Percentiles rank a stretch among this genome's conserved stretches.
phyloP scores from a whole-genome alignment of 2,888 invertebrate genomes.

The Schizotus pectinicornis region DNA sequence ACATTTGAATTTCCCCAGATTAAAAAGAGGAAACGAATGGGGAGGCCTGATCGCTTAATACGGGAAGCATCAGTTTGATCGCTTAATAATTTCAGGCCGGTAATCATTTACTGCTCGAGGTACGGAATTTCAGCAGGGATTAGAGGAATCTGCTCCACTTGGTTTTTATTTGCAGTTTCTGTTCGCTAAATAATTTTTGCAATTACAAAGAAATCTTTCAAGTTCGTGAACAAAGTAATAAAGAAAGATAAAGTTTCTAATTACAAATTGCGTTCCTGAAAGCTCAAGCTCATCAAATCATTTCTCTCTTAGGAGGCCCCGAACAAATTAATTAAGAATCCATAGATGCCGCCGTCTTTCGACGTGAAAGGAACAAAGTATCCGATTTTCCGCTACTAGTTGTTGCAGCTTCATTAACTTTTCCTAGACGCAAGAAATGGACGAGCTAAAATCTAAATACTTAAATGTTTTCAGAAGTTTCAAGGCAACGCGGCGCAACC shows the following conservation, averaged over 20 bases:
- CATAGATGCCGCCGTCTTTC: slow-evolving; percentile 21
- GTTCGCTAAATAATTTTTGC: slow-evolving; percentile 7
- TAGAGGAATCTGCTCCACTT: no score
- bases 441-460: background rate
- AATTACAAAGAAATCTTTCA: slow-evolving; percentile 27
- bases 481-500: no score
- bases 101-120: no score
- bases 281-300: slow-evolving; percentile 30
- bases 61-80: no score
- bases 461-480: background rate
- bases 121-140: no score
- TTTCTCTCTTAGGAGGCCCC: slow-evolving; percentile 23
- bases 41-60: no score
- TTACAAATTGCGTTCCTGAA: slow-evolving; percentile 38
- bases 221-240: slow-evolving; percentile 20
- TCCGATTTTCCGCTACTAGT: no score
- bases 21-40: no score
- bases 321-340: slow-evolving; percentile 39
- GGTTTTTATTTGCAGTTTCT: background rate
- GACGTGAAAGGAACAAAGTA: background rate
- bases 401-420: no score
- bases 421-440: background rate
- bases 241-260: slow-evolving; percentile 41
- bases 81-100: no score
- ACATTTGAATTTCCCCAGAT: slow-evolving; percentile 18